Evolutionary conservation across 2,113 vertebrate genomes (phyloP), one percentile per base, ranked within the genome.

Genomic region (Corythoichthys haematopterus): DNA sequence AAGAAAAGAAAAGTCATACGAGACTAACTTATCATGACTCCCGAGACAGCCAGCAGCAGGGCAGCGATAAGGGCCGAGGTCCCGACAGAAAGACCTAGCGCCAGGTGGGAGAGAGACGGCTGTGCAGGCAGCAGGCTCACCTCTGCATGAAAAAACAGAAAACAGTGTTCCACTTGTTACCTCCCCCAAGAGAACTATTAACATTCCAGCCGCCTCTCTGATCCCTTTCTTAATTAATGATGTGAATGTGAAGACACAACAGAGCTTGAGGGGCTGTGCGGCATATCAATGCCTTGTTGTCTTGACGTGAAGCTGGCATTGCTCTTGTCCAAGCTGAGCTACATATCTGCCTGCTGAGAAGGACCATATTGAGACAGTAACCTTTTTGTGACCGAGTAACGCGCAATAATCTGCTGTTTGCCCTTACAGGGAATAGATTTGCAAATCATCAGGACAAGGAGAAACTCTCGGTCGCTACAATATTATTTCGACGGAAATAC

Each of bases 21-120:
- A 14, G 9, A 94, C 96, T 94, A 80, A 99, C 97, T 97, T 70
- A 99, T 98, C 96, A 99, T 99, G 84, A 98, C 95, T 63, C 95
- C 96, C 0, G 96, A 98, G 83, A 98, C 98, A 3, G 93, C 94
- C 83, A 99, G 90, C 83, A 99, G 93, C 16, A 98, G 92, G 67
- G 94, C 95, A 4, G 97, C 97, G 70, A 98, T 97, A 75, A 98
- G 88, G 14, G 95, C 95, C 0, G 96, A 98, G 15, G 95, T 98
- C 68, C 96, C 96, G 12, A 99, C 94, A 0, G 97, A 99, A 66
- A 99, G 92, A 48, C 93, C 93, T 84, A 99, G 88, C 0, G 95
- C 94, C 84, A 97, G 91, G 71, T 93, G 93, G 4, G 95, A 95
- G 59, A 95, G 92, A 38, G 93, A 88, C 0, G 74, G 84, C 80